Conservation (phyloP, 2,888 invertebrate species). For the Chaetogeoica ovagalla region DNA sequence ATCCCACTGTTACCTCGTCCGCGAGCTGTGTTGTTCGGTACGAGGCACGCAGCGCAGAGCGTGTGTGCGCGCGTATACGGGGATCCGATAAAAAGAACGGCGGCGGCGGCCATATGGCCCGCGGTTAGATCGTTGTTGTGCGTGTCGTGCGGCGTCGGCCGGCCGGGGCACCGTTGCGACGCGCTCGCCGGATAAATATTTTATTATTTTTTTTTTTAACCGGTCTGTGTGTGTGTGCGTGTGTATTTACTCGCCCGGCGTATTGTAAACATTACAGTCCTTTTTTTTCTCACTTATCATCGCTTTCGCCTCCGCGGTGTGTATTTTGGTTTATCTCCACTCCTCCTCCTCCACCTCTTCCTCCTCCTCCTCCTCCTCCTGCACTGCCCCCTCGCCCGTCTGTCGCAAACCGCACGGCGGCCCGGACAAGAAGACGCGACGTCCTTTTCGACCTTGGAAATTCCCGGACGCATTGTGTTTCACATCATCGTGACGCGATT, state of each 20-base stretch:
- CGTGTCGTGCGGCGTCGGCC: not conserved
- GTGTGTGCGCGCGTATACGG: no score
- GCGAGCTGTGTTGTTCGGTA: not conserved
- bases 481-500: no score
- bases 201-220: no score
- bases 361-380: no score
- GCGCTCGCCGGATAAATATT: no score
- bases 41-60: not conserved
- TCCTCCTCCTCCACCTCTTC: no score
- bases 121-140: not conserved
- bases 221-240: no score
- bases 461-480: not conserved
- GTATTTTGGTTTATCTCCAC: not conserved
- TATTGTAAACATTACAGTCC: slow-evolving; percentile 33
- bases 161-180: not conserved
- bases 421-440: not conserved
- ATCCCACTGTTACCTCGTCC: not conserved
- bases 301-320: not conserved
- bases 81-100: slow-evolving; percentile 2
- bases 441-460: slow-evolving; percentile 5
- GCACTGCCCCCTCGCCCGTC: not conserved
- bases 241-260: not conserved
- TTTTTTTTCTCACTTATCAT: slow-evolving; percentile 30
- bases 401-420: no score
- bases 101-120: slow-evolving; percentile 17